These are phyloP conservation scores for Tetrax tetrax DNA, from an alignment of 2,113 vertebrate genomes.

Conservation along the genomic window DNA sequence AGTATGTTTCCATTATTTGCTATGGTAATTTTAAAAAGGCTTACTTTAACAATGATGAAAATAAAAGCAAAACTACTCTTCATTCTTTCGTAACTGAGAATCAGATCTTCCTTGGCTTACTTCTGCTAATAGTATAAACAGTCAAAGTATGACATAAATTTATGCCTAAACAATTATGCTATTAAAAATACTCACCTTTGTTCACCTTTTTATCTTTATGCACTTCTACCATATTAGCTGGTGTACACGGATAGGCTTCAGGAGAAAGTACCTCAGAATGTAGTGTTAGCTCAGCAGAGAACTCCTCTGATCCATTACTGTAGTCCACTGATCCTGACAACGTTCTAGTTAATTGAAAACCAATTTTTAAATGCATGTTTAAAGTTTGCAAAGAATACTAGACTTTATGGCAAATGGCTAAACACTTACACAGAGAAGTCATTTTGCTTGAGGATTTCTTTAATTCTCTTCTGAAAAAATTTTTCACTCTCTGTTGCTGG, in stretches of 20 bases:
- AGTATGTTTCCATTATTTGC: neutral
- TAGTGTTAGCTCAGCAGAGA: conserved; percentile 84
- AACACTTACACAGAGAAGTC: conserved; percentile 91
- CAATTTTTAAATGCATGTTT: conserved; percentile 64
- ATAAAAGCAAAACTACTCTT: neutral
- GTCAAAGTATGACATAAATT: neutral
- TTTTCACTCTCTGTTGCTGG: conserved; percentile 88
- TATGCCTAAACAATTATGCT: neutral
- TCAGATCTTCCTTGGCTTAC: neutral
- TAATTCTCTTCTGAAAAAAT: conserved; percentile 90
- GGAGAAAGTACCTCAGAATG: conserved; percentile 81
- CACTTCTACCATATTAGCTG: conserved; percentile 85
- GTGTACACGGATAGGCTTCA: conserved; percentile 76
- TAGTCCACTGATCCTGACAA: conserved; percentile 80
- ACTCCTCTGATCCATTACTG: conserved; percentile 80
- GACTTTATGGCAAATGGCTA: conserved; percentile 51
- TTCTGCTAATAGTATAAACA: neutral
- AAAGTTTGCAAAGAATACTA: conserved; percentile 37
- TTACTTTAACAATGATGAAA: neutral
- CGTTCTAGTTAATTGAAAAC: conserved; percentile 82
- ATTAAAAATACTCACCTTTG: conserved; percentile 72
- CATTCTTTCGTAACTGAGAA: neutral
- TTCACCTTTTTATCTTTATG: conserved; percentile 83
- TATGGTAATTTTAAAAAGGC: neutral
- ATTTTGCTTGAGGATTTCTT: conserved; percentile 92